Conservation (phyloP, 2,888 invertebrate genomes). For the Sinelater perroti region DNA sequence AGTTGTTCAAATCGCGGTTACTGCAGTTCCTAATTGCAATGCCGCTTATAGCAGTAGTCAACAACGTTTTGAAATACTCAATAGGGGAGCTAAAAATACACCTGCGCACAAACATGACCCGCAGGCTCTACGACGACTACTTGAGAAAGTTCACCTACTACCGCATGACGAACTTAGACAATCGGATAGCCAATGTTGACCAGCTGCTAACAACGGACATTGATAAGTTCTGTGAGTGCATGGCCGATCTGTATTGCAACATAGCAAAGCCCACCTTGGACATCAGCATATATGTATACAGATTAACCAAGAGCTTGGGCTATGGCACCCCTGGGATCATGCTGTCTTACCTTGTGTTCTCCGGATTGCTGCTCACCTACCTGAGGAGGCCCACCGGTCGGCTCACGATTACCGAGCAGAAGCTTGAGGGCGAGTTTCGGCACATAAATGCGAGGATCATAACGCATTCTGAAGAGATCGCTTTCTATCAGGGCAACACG, state of each 20-base stretch:
- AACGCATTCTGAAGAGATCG: constrained; percentile 95
- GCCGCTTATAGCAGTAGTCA: constrained; percentile 92
- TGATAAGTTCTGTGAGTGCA: constrained; percentile 95
- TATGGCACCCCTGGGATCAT: constrained; percentile 89
- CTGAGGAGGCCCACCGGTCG: constrained; percentile 86
- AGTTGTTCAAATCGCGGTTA: constrained; percentile 78
- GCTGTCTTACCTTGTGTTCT: constrained; percentile 86
- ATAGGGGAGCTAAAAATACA: constrained; percentile 92
- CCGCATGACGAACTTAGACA: constrained; percentile 95
- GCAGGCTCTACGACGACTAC: constrained; percentile 89
- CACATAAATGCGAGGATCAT: constrained; percentile 96
- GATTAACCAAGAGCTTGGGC: constrained; percentile 82
- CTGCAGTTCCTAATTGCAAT: constrained; percentile 83
- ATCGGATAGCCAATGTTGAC: constrained; percentile 94
- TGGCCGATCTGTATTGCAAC: constrained; percentile 95
- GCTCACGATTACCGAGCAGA: constrained; percentile 94
- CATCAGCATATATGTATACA: constrained; percentile 92
- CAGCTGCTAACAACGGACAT: constrained; percentile 95
- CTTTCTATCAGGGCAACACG: constrained; percentile 82
- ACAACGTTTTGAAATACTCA: constrained; percentile 93
- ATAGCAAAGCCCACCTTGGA: constrained; percentile 95
- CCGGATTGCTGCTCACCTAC: constrained; percentile 87
- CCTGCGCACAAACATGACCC: constrained; percentile 87
- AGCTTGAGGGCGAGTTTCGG: constrained; percentile 97
- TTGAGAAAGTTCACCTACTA: constrained; percentile 97